These are phyloP conservation scores for Molossus alvarezi DNA, from an alignment of 2,797 vertebrate genomes.

Conservation along the genomic window DNA sequence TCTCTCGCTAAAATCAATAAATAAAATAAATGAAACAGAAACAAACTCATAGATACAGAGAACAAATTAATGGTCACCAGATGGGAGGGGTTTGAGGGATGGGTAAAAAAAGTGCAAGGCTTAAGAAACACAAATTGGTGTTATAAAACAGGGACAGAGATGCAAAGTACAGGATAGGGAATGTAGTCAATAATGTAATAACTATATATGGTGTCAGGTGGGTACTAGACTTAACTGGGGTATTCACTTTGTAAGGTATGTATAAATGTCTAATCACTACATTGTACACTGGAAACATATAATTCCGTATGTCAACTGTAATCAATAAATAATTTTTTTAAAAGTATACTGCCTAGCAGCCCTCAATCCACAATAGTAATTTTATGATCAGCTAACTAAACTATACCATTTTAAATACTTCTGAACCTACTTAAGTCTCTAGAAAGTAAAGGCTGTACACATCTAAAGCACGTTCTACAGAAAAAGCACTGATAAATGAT, in stretches of 20 bases:
- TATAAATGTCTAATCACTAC: neutral
- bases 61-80: no score
- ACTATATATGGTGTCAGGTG: neutral
- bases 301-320: neutral
- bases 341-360: neutral
- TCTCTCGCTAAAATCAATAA: no score
- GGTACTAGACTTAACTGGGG: neutral
- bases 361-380: neutral
- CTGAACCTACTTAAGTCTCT: neutral
- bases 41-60: no score
- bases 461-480: neutral
- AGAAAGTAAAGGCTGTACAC: neutral
- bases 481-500: neutral
- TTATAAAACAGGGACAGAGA: no score
- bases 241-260: neutral
- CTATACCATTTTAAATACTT: conserved; percentile 16
- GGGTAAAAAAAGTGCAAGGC: no score
- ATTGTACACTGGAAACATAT: neutral
- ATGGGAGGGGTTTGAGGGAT: no score
- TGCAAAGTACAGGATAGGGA: no score
- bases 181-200: no score
- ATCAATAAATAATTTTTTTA: neutral
- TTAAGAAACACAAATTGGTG: no score
- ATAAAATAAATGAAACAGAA: no score
- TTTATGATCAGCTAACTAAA: neutral